phyloP scores from a whole-genome alignment of 2,888 invertebrate genomes.

The Cryptus armator region DNA sequence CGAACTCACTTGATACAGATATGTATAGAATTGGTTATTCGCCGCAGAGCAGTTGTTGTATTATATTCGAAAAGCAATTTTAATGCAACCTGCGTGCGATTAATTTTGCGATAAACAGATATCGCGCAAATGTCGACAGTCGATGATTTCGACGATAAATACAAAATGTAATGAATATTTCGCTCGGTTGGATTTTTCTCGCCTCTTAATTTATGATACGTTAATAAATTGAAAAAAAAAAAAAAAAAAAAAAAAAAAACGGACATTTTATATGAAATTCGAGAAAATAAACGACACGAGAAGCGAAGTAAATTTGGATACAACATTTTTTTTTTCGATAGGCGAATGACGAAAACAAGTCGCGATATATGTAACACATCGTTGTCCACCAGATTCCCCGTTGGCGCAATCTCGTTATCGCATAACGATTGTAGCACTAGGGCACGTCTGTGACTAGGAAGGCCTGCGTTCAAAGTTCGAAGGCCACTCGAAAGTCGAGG shows the following conservation, averaged over 20 bases:
- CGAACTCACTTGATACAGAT: neutral
- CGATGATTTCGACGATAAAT: neutral
- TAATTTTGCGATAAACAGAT: slow-evolving; percentile 7
- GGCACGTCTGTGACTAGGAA: slow-evolving; percentile 78
- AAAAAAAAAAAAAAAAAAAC: neutral
- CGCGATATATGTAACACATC: slow-evolving; percentile 25
- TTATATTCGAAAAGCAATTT: neutral
- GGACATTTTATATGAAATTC: neutral
- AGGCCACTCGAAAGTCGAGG: slow-evolving; percentile 81
- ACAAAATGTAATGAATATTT: neutral
- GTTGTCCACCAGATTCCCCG: slow-evolving; percentile 26
- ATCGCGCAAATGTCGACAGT: neutral
- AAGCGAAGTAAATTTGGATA: neutral
- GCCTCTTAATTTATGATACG: neutral
- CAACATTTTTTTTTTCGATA: neutral
- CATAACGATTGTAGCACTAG: slow-evolving; percentile 72
- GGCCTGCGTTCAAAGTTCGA: slow-evolving; percentile 81
- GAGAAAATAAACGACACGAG: neutral
- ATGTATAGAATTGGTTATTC: neutral
- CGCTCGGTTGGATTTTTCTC: neutral
- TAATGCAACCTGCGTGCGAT: neutral
- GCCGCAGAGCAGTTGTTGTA: neutral
- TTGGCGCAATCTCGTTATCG: slow-evolving; percentile 78
- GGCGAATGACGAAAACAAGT: neutral
- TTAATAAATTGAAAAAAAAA: neutral